phyloP scores from a whole-genome alignment of 2,888 invertebrate species.

The Acanthosepion esculentum region DNA sequence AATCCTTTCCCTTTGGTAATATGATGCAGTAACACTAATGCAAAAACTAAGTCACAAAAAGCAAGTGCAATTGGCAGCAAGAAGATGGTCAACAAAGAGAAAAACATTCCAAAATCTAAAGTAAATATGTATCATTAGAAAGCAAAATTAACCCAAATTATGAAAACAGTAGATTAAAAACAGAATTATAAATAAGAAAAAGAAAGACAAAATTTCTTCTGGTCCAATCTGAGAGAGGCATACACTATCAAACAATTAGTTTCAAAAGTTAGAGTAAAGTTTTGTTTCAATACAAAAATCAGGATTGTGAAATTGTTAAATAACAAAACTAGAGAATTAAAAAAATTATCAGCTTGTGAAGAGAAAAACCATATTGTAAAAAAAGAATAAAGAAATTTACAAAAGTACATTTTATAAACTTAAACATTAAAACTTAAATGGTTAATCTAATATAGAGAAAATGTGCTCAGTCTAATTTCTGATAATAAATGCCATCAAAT shows the following conservation, averaged over 20 bases:
- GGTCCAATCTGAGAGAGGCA: background rate
- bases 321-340: no score
- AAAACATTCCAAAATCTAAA: background rate
- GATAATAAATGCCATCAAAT: background rate
- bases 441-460: background rate
- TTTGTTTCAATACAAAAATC: no score
- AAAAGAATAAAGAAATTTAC: background rate
- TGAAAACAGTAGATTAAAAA: background rate
- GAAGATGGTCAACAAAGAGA: background rate
- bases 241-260: no score
- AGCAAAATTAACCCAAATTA: background rate
- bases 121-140: background rate
- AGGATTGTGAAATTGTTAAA: no score
- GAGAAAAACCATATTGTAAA: background rate
- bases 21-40: background rate
- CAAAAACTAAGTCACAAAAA: background rate
- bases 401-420: background rate
- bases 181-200: background rate
- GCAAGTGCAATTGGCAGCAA: background rate
- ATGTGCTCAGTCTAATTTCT: background rate
- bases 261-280: no score
- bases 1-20: background rate
- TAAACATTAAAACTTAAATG: background rate
- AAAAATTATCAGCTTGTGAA: background rate
- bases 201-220: background rate